phyloP scores from a whole-genome alignment of 2,113 vertebrate genomes.

The Amia ocellicauda region DNA sequence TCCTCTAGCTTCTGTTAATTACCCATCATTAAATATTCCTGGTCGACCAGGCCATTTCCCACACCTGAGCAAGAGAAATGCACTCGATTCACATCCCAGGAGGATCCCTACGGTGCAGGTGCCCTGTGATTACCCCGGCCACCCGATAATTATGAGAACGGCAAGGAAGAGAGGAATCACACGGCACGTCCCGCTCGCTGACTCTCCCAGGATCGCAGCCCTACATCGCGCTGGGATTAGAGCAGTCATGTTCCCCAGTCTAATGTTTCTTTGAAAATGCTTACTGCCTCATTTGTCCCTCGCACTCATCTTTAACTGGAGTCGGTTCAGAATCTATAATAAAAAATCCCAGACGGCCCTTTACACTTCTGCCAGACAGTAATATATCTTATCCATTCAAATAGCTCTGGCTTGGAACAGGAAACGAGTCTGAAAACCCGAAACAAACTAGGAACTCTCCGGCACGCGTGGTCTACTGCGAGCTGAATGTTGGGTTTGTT shows the following conservation, averaged over 20 bases:
- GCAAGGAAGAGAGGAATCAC: too few relatives aligned
- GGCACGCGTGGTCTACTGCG: background rate
- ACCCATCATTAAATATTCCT: too few relatives aligned
- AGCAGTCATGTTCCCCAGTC: conserved; percentile 1
- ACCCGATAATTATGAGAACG: too few relatives aligned
- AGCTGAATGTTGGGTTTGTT: conserved; percentile 1
- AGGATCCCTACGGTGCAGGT: too few relatives aligned
- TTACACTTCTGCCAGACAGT: conserved; percentile 7
- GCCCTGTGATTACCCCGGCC: too few relatives aligned
- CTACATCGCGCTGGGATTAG: conserved; percentile 6
- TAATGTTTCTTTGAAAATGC: conserved; percentile 2
- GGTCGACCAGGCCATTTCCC: too few relatives aligned
- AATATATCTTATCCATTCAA: conserved; percentile 13
- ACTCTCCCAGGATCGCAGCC: background rate
- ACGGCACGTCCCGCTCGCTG: too few relatives aligned
- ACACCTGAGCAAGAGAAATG: too few relatives aligned
- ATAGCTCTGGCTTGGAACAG: conserved; percentile 16
- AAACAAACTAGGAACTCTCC: conserved; percentile 4
- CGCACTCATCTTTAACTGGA: conserved; percentile 17
- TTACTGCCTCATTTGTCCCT: conserved; percentile 16
- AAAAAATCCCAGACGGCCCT: conserved; percentile 14
- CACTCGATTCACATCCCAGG: too few relatives aligned
- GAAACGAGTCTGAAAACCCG: conserved; percentile 11
- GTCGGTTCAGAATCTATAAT: conserved; percentile 5
- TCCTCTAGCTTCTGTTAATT: too few relatives aligned